Evolutionary conservation across 2,888 invertebrate species (phyloP).

Genomic region (Pharmacophagus antenor): DNA sequence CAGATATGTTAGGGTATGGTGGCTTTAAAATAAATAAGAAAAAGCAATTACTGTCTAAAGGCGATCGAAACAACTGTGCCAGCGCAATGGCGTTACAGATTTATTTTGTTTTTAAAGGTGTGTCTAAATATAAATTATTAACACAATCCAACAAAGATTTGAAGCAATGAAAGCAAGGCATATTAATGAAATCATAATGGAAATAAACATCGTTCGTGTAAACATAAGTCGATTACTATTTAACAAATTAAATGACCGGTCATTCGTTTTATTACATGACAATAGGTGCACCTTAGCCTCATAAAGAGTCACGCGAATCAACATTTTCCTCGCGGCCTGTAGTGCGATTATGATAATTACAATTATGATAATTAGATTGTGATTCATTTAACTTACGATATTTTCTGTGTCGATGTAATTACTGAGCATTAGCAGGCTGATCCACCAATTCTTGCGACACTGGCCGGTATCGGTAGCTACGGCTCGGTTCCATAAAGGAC

Average conservation of each 20-base stretch:
- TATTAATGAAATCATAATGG: neutral
- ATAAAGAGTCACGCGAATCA: conserved; percentile 6
- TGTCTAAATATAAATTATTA: neutral
- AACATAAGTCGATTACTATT: neutral
- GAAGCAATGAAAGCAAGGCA: neutral
- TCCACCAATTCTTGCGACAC: conserved; percentile 83
- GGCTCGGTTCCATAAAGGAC: conserved; percentile 81
- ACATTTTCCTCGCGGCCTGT: conserved; percentile 4
- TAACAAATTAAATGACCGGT: neutral
- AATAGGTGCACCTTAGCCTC: neutral
- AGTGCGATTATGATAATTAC: conserved; percentile 2
- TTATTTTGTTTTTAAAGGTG: no score
- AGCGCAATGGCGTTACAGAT: no score
- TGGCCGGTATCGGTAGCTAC: conserved; percentile 70
- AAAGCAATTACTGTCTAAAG: no score
- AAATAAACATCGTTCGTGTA: neutral
- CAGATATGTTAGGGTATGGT: no score
- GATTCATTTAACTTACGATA: conserved; percentile 66
- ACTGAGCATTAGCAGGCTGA: conserved; percentile 81
- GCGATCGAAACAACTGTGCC: no score
- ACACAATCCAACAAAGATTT: neutral
- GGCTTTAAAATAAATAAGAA: no score
- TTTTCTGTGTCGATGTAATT: conserved; percentile 81
- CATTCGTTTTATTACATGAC: neutral
- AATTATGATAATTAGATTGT: neutral